These are phyloP conservation scores for Schizotus pectinicornis DNA, from an alignment of 2,888 invertebrate genomes.

Conservation along the genomic window DNA sequence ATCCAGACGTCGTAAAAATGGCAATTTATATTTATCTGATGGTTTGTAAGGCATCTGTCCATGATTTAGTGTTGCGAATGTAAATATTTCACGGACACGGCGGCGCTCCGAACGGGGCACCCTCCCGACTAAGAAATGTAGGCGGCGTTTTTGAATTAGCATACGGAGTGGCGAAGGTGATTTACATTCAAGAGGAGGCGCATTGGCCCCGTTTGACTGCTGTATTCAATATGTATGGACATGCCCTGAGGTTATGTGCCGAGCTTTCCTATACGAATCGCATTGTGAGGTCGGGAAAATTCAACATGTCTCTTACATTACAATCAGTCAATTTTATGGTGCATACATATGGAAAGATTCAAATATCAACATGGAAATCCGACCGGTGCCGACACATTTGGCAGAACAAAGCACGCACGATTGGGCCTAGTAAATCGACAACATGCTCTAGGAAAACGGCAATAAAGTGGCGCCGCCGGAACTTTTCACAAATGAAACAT, in stretches of 20 bases:
- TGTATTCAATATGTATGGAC: slow-evolving; percentile 47
- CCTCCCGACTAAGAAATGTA: slow-evolving; percentile 30
- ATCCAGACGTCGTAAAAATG: slow-evolving; percentile 27
- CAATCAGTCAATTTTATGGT: slow-evolving; percentile 22
- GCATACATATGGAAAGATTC: slow-evolving; percentile 2
- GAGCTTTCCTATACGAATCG: slow-evolving; percentile 32
- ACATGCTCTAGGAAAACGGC: slow-evolving; percentile 3
- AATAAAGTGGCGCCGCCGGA: slow-evolving; percentile 10
- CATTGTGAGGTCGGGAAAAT: slow-evolving; percentile 16
- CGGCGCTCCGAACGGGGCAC: not conserved
- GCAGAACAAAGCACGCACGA: slow-evolving; percentile 1
- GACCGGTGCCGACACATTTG: not conserved
- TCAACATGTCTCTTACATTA: slow-evolving; percentile 22
- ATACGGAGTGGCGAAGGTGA: slow-evolving; percentile 39
- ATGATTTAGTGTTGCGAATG: slow-evolving; percentile 30
- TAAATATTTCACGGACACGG: slow-evolving; percentile 29
- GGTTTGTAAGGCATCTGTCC: slow-evolving; percentile 26
- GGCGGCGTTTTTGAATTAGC: slow-evolving; percentile 39
- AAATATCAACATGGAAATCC: not conserved
- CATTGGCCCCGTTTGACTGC: slow-evolving; percentile 40
- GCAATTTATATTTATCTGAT: slow-evolving; percentile 33
- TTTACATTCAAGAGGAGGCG: slow-evolving; percentile 42
- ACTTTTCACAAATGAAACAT: slow-evolving; percentile 9
- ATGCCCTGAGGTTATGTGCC: slow-evolving; percentile 41
- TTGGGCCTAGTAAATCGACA: not conserved